phyloP scores from a whole-genome alignment of 2,888 invertebrate species.

The Metacarcinus magister region DNA sequence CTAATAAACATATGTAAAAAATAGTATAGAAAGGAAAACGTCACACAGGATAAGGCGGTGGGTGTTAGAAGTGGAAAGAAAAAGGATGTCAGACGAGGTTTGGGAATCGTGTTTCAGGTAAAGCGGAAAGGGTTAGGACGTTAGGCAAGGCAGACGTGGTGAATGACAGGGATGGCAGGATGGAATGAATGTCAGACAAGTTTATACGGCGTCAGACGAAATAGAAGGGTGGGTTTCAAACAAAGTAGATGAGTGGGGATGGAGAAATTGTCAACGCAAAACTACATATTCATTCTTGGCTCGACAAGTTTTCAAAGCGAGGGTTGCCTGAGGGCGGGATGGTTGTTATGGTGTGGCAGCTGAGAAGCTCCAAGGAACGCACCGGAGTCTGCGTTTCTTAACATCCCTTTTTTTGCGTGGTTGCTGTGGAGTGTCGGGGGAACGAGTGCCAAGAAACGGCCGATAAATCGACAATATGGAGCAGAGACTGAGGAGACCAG shows the following conservation, averaged over 20 bases:
- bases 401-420: background rate
- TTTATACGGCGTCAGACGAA: background rate
- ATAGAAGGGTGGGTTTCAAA: background rate
- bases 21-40: background rate
- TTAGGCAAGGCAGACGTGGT: background rate
- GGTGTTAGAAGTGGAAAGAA: background rate
- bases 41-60: background rate
- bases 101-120: background rate
- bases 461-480: constrained; percentile 41
- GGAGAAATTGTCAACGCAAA: background rate
- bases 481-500: constrained; percentile 41
- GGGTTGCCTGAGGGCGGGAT: background rate
- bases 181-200: background rate
- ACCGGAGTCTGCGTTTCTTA: background rate
- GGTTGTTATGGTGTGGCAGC: background rate
- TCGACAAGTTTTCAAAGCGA: background rate
- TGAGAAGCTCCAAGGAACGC: background rate
- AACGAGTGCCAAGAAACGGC: constrained; percentile 17
- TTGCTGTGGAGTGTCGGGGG: background rate
- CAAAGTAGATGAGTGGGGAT: background rate
- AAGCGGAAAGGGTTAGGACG: background rate
- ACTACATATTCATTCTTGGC: background rate
- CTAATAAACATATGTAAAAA: background rate
- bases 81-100: background rate
- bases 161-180: background rate